Evolutionary conservation across 2,797 vertebrate species (phyloP).

Genomic region (Myripristis jacobus): DNA sequence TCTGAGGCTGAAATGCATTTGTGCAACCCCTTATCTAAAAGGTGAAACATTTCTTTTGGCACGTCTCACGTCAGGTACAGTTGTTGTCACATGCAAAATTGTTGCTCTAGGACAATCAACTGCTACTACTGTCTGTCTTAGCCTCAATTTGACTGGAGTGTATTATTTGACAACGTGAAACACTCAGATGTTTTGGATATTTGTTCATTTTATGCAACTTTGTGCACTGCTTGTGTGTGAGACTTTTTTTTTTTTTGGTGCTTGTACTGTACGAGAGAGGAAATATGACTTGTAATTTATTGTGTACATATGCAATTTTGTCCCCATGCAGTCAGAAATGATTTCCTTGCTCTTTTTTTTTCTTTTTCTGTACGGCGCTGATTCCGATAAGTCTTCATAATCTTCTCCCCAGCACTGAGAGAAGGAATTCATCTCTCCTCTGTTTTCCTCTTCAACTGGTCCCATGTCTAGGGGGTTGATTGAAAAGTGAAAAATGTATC

Average conservation of each 20-base stretch:
- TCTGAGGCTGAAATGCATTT: slow-evolving; percentile 74
- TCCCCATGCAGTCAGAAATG: slow-evolving; percentile 32
- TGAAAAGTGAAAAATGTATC: slow-evolving; percentile 67
- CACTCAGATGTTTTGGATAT: slow-evolving; percentile 31
- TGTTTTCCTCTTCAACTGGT: slow-evolving; percentile 55
- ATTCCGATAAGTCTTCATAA: slow-evolving; percentile 60
- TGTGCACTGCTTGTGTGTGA: slow-evolving; percentile 35
- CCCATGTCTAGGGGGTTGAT: slow-evolving; percentile 61
- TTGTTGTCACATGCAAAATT: slow-evolving; percentile 5
- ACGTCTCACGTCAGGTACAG: slow-evolving; percentile 29
- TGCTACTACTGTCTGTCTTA: slow-evolving; percentile 32
- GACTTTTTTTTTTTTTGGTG: not conserved
- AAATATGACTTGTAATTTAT: slow-evolving; percentile 50
- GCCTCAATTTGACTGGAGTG: slow-evolving; percentile 29
- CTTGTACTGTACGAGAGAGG: slow-evolving; percentile 7
- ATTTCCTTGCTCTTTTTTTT: slow-evolving; percentile 29
- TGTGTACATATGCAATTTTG: slow-evolving; percentile 61
- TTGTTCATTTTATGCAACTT: slow-evolving; percentile 39
- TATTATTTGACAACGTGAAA: slow-evolving; percentile 47
- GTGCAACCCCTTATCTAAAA: slow-evolving; percentile 78
- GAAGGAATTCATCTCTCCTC: slow-evolving; percentile 51
- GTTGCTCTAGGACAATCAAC: slow-evolving; percentile 46
- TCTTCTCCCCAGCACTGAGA: slow-evolving; percentile 40
- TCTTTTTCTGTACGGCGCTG: slow-evolving; percentile 43
- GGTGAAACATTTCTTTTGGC: slow-evolving; percentile 57